Evolutionary conservation across 2,888 invertebrate genomes (phyloP), one percentile per base, ranked within the genome.

Genomic region (Diplolepis rosae): DNA sequence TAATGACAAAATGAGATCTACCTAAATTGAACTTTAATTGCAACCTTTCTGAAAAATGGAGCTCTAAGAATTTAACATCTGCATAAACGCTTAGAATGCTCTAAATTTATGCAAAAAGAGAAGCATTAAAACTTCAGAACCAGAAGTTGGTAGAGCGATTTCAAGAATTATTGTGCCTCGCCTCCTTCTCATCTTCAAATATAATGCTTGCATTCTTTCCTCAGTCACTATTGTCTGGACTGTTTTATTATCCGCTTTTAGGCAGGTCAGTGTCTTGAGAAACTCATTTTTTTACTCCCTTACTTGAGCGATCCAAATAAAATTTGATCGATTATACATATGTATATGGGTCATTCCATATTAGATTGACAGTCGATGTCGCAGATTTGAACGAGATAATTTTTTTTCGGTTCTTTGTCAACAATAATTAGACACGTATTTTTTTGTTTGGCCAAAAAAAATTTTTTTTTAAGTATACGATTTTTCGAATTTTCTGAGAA

Each of bases 151-250:
- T 61, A 39, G 39, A 13, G 39, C 61, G 61, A 61, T 61, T 61
- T 39, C 39, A 39, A 24, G 61, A 61, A 39, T 61, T 61, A 61
- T 45, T 45, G 45, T 61, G 35, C 61, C 61, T 61, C 35, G 61
- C 61, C 61, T 61, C n/a, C n/a, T 35, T 27, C 39, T 61, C 39
- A 61, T 61, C 39, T 39, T 61, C 22, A 61, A 24, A 39, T 61
- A 61, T 61, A 39, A 56, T 24, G 61, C 61, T 61, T 61, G 61
- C 39, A 61, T 61, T 61, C 39, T 61, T 61, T 9, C 22, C n/a
- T 45, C 61, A 39, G 7, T 39, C 13, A 39, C 24, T 61, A 61
- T 61, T 61, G 39, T 24, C 56, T n/a, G 11, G 39, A 22, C 13
- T 27, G 50, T 15, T 61, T 61, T 61, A 39, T 61, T 39, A n/a